These are phyloP conservation scores for Mustela erminea DNA, from an alignment of 2,797 vertebrate species.

Conservation along the genomic window DNA sequence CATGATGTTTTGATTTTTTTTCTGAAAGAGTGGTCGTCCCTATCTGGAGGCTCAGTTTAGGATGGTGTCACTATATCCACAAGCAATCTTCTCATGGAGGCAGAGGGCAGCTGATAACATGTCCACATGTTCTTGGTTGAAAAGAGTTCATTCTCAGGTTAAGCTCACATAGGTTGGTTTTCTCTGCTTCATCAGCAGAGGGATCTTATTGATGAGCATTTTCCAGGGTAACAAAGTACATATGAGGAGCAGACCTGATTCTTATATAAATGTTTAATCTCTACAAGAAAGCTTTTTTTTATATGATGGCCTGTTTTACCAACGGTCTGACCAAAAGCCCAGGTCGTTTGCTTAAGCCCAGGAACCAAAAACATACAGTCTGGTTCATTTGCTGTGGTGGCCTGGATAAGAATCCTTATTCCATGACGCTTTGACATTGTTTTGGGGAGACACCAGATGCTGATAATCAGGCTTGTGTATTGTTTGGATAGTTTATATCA, in stretches of 20 bases:
- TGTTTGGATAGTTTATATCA: background rate
- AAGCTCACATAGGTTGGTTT: background rate
- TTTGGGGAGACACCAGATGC: background rate
- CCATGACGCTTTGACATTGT: background rate
- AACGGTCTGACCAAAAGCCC: background rate
- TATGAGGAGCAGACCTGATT: background rate
- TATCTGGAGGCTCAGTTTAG: background rate
- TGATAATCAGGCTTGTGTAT: background rate
- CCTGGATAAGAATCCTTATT: background rate
- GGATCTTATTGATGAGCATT: background rate
- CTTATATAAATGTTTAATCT: background rate
- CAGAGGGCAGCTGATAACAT: background rate
- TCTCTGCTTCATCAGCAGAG: background rate
- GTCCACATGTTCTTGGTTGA: background rate
- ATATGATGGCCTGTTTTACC: background rate
- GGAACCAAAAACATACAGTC: background rate
- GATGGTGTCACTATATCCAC: background rate
- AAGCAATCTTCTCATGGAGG: background rate
- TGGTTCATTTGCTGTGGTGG: background rate
- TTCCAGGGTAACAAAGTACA: background rate
- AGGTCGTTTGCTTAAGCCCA: background rate
- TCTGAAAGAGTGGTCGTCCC: background rate
- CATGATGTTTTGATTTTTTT: background rate
- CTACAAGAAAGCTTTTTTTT: background rate
- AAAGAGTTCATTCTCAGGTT: background rate